Evolutionary conservation across 2,888 invertebrate genomes (phyloP), one percentile per base, ranked within the genome.

Genomic region (Phlogophora meticulosa): DNA sequence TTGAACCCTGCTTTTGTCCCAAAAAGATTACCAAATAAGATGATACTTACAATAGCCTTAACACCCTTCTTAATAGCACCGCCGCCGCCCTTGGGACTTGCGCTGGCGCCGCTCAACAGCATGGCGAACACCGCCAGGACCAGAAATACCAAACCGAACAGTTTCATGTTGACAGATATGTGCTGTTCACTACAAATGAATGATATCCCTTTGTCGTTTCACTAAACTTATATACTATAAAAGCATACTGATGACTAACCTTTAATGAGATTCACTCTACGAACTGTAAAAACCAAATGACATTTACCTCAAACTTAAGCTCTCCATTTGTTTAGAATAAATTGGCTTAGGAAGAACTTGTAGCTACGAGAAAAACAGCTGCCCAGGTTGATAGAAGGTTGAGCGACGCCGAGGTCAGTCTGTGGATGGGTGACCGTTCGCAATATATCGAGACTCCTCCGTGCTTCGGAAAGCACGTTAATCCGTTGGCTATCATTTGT

Each of bases 1-100:
- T n/a, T n/a, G n/a, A n/a, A n/a, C n/a, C n/a, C n/a, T n/a, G n/a
- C n/a, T n/a, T n/a, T n/a, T n/a, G n/a, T n/a, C n/a, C n/a, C n/a
- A n/a, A n/a, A n/a, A n/a, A n/a, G n/a, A n/a, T n/a, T n/a, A n/a
- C n/a, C n/a, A n/a, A n/a, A n/a, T n/a, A n/a, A n/a, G n/a, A n/a
- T n/a, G n/a, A n/a, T n/a, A 84, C 84, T 83, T 65, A 86, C 83
- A 46, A 82, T 55, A 22, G 76, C 78, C 59, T 80, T 76, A 7
- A 56, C 68, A 58, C 76, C 79, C 20, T 82, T 83, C 60, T 38
- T 72, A 17, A 84, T 20, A 1, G 55, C 76, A 17, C 69, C 65
- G 7, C 72, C 79, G 4, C 66, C 69, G 13, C 78, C 74, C 40
- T 85, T 83, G 5, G 85, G 86, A 7, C 57, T 57, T 4, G 85